Base-by-base conservation (phyloP, 2,888 invertebrate species). In the Agrilus biguttatus region DNA sequence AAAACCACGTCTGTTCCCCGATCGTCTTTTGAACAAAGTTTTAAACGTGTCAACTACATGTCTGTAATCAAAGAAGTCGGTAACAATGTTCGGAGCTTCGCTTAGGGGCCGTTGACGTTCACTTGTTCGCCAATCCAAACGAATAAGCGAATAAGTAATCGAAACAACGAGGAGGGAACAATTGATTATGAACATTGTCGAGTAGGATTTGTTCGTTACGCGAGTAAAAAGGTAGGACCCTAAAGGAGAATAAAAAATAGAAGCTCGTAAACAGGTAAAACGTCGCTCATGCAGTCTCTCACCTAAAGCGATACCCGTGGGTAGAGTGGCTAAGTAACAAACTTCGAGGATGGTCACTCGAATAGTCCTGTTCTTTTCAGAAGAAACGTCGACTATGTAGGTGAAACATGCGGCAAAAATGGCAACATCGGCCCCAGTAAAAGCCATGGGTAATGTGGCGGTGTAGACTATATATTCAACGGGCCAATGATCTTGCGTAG, bases 291-390 rank as follows among this genome's bases (percentile, higher is more conserved):
- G n/a, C 54, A 55, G 69, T 70, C 41, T 55, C 57, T 69, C 70
- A 72, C 84, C 86, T 47, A 83, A 57, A 21, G 83, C 82, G 6
- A 86, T 77, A 36, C 92, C 91, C 1, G 78, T 72, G 0, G 90
- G 89, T 75, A 88, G 84, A 0, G 91, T 83, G 43, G 80, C 76
- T 51, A 91, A 73, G 57, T 89, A 86, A 53, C 83, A 78, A 0
- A 83, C 76, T 57, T 92, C 91, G 42, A 91, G 63, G 40, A 92
- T 77, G 0, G 87, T 84, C 4, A 91, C 80, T 46, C 90, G 69
- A 14, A 85, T 60, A 0, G 91, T 91, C 45, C 90, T 72, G 51
- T 78, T 75, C 45, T 76, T 66, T 2, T 75, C 52, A 0, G 78
- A 73, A 0, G 87, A 78, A 14, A 88, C 73, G 55, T 90, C 89